Base-by-base conservation (phyloP, 2,113 vertebrate species). In the Menidia beryllina region DNA sequence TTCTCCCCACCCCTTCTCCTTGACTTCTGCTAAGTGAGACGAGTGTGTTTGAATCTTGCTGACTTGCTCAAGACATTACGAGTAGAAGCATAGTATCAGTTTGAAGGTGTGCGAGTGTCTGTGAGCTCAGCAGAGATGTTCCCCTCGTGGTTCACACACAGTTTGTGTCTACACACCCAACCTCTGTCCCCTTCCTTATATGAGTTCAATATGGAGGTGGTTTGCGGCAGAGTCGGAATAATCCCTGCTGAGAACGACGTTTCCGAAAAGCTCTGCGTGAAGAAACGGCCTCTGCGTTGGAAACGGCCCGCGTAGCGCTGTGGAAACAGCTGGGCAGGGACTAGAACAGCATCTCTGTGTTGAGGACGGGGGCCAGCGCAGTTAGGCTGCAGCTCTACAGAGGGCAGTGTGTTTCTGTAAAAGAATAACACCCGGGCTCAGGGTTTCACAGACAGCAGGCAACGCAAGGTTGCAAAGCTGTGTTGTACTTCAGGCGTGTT, bases 41-140 rank as follows among this genome's bases (percentile, higher is more conserved):
- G 87, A 17, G 88, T 92, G 91, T 92, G 95, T 94, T 89, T 90
- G 91, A 95, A 91, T 93, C 93, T 94, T 94, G 93, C 94, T 93
- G 85, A 88, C 81, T 91, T 90, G 89, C 92, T 92, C 83, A 88
- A 87, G 94, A 95, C 94, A 95, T 96, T 94, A 95, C 95, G 94
- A 94, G 95, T 95, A 95, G 93, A 94, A 93, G 93, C 91, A 90
- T 94, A 81, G 92, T 94, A 89, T 90, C 87, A 91, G 93, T 88
- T 91, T 95, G 93, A 49, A 81, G 72, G 78, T 74, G 82, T 86
- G 77, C 51, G 58, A 73, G 68, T 65, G 56, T 45, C 77, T 55
- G 50, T 56, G 68, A 57, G 61, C 80, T 66, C 77, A 75, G 47
- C 47, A 72, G 72, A 76, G 70, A 60, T 64, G 69, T 76, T 73